Evolutionary conservation across 2,797 vertebrate species (phyloP).

Genomic region (Holocentrus rufus): DNA sequence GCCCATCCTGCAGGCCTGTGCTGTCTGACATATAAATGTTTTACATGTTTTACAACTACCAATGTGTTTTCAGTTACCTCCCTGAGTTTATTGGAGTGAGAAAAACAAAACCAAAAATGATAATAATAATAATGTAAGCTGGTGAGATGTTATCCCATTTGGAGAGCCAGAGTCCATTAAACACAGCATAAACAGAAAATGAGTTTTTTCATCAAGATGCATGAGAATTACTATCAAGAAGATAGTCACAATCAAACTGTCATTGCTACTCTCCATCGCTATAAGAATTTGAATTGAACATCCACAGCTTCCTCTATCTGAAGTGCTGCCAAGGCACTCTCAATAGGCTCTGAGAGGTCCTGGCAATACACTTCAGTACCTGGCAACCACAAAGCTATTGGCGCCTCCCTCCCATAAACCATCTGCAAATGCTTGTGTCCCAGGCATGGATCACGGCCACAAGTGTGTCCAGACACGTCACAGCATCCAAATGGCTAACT

Average conservation of each 20-base stretch:
- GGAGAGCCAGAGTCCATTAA: too few species aligned
- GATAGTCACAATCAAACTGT: conserved; percentile 17
- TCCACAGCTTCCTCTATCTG: conserved; percentile 57
- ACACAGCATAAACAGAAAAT: conserved; percentile 6
- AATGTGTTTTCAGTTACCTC: background rate
- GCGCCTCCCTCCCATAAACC: conserved; percentile 65
- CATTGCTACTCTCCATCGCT: background rate
- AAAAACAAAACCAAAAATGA: conserved; percentile 4
- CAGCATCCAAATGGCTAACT: conserved; percentile 43
- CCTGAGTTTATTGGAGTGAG: background rate
- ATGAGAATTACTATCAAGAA: conserved; percentile 19
- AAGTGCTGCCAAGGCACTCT: conserved; percentile 68
- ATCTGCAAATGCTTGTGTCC: conserved; percentile 71
- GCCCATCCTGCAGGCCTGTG: too few species aligned
- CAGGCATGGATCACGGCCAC: conserved; percentile 62
- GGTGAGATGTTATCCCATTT: background rate
- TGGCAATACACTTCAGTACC: conserved; percentile 70
- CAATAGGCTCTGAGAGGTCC: conserved; percentile 67
- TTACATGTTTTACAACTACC: conserved; percentile 1
- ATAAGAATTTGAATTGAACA: conserved; percentile 52
- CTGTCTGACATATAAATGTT: conserved; percentile 1
- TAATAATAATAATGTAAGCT: background rate
- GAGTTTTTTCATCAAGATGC: conserved; percentile 28
- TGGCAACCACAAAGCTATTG: conserved; percentile 71
- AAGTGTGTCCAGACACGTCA: conserved; percentile 61